Evolutionary conservation across 2,797 vertebrate species (phyloP), one percentile per base, ranked within the genome.

Genomic region (Sebastes hubbsi): DNA sequence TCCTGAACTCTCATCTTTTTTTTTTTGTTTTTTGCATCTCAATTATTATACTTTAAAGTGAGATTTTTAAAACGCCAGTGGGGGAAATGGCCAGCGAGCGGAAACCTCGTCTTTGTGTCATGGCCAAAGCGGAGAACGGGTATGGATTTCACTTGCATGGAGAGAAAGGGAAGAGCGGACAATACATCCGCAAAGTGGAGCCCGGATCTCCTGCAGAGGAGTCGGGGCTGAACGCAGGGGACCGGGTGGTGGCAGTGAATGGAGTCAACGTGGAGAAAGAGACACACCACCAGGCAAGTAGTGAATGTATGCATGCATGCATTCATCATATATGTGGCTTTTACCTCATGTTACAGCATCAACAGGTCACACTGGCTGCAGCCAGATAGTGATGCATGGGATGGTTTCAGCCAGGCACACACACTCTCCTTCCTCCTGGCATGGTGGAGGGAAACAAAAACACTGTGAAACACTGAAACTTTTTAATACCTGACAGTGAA

Each of bases 71-170:
- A 70, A 8, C 72, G 3, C 64, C 65, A 6, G 29, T 49, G 20
- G 63, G 12, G 65, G 85, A 92, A 87, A 97, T 98, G 97, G 95
- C 96, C 82, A 95, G 92, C 82, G 97, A 97, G 77, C 90, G 94
- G 92, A 97, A 96, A 89, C 97, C 98, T 62, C 97, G 98, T 86
- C 96, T 99, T 60, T 99, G 98, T 91, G 81, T 93, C 81, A 97
- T 99, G 95, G 71, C 90, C 56, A 97, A 97, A 32, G 95, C 92
- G 4, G 96, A 97, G 68, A 93, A 91, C 78, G 98, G 98, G 61
- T 99, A 98, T 93, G 98, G 98, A 78, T 99, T 99, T 94, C 98
- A 99, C 94, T 94, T 99, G 94, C 98, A 99, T 81, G 98, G 98
- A 30, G 98, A 99, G 96, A 99, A 99, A 80, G 98, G 98, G 56